Evolutionary conservation across 2,888 invertebrate species (phyloP), one percentile per base, ranked within the genome.

Genomic region (Megaustenia siamemsis): DNA sequence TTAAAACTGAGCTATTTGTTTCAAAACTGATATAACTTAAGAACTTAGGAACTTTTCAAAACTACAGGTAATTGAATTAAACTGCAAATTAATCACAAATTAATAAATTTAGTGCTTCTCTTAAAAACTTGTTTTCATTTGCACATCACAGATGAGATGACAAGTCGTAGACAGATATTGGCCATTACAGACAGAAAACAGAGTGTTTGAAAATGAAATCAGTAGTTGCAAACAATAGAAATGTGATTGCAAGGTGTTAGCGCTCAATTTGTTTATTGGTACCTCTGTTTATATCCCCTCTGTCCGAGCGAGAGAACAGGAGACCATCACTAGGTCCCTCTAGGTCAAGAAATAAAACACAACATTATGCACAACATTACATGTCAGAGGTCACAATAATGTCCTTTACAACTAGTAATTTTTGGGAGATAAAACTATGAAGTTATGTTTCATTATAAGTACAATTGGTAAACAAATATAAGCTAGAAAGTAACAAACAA

Each of bases 241-340:
- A 43, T n/a, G 21, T 24, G 43, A n/a, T 45, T 24, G 8, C 1
- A 8, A 28, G n/a, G 40, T 73, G 60, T 45, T 45, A 43, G 68
- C 40, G 68, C 45, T 75, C 35, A 28, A 10, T 60, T 43, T 15
- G n/a, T 40, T 15, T 49, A 40, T 53, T 24, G 40, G 85, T 87
- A 87, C 88, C 87, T 88, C 88, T 86, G 81, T 66, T 81, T 35
- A 88, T 83, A 86, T 88, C 88, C 43, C 88, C 88, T 85, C 88
- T 84, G 71, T 87, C 87, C 82, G 84, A 82, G 84, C 87, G 86
- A 81, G 85, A 53, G 81, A 84, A 88, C 85, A 84, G 56, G 84
- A 71, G 78, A 69, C 85, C 45, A 81, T 84, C 76, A 86, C 86
- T 82, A 24, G 85, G 69, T 28, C 68, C 85, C 71, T 82, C 85